phyloP scores from a whole-genome alignment of 2,797 vertebrate genomes.

The Pygocentrus nattereri region DNA sequence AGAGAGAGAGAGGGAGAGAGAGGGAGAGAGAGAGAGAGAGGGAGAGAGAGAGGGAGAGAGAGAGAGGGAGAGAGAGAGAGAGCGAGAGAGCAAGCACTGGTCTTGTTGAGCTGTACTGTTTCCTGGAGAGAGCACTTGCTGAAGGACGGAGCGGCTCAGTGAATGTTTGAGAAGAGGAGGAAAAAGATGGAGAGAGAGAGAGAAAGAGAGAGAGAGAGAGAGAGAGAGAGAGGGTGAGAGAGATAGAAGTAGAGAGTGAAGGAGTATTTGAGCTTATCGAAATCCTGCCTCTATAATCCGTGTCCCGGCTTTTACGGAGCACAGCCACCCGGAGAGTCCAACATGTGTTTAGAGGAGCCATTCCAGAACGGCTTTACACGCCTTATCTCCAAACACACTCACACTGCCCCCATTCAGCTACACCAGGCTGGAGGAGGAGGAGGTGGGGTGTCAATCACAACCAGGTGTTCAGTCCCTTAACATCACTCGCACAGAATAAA shows the following conservation, averaged over 20 bases:
- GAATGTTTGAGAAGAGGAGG: constrained; percentile 47
- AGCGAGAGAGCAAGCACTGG: no score
- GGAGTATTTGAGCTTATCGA: constrained; percentile 75
- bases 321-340: constrained; percentile 69
- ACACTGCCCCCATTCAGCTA: constrained; percentile 9
- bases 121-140: background rate
- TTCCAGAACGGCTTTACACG: constrained; percentile 47
- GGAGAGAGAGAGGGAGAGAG: background rate
- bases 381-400: constrained; percentile 45
- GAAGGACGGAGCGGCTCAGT: background rate
- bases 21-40: background rate
- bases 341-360: constrained; percentile 49
- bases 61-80: background rate
- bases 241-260: constrained; percentile 64
- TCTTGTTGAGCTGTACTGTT: no score
- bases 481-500: constrained; percentile 75
- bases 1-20: background rate
- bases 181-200: background rate
- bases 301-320: constrained; percentile 70
- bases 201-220: constrained; percentile 40
- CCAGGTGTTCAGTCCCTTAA: constrained; percentile 63
- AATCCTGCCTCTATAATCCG: constrained; percentile 79
- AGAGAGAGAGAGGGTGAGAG: constrained; percentile 38
- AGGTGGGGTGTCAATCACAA: background rate
- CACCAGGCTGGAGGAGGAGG: background rate